phyloP scores from a whole-genome alignment of 2,797 vertebrate genomes.

The Anguilla pacifica region DNA sequence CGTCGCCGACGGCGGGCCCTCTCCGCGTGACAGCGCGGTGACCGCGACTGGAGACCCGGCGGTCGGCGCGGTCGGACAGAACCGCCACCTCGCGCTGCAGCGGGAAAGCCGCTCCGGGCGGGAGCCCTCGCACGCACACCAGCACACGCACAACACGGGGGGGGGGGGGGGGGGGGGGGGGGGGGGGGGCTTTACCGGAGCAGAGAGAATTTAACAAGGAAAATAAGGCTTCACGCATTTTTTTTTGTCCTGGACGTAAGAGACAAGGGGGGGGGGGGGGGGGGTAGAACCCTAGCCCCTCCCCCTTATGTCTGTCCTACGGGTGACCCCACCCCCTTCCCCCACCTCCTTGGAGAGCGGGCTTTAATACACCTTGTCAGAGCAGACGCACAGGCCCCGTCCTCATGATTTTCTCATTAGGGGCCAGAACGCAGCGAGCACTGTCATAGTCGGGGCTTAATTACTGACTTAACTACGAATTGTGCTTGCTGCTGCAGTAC shows the following conservation, averaged over 20 bases:
- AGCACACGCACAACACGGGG: background rate
- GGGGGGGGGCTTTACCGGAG: background rate
- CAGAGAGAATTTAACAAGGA: background rate
- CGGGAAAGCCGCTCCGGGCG: background rate
- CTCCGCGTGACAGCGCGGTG: background rate
- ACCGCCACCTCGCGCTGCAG: background rate
- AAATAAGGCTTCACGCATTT: background rate
- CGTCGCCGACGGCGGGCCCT: background rate
- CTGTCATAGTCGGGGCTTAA: conserved; percentile 70
- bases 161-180: too few relatives aligned
- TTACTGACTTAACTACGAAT: conserved; percentile 47
- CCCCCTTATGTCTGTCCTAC: background rate
- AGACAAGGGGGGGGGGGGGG: background rate
- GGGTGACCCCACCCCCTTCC: conserved; percentile 29
- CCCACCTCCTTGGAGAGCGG: conserved; percentile 18
- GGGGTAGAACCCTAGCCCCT: background rate
- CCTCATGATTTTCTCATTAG: conserved; percentile 81
- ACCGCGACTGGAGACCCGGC: background rate
- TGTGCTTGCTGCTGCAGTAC: background rate
- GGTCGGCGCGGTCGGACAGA: background rate
- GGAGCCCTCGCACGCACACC: background rate
- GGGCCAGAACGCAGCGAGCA: conserved; percentile 59
- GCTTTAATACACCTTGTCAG: conserved; percentile 48
- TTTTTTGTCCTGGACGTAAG: background rate
- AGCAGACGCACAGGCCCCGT: conserved; percentile 68